Conservation (phyloP, 92 coral and sea anemone genomes). For the Siderastrea siderea region DNA sequence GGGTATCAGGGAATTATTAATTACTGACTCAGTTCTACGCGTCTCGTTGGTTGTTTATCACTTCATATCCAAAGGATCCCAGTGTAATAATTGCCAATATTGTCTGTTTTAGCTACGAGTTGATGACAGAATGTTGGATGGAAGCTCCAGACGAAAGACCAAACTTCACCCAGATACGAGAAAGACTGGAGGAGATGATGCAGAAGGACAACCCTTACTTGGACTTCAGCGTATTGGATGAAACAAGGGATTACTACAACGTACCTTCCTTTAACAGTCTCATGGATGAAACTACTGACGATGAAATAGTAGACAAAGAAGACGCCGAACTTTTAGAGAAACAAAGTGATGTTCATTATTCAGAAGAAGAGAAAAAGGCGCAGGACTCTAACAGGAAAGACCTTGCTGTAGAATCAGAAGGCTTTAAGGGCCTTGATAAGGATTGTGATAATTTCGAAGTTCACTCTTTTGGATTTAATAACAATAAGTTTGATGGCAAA, state of each 20-base stretch:
- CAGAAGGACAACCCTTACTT: conserved; percentile 50
- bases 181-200: conserved; percentile 66
- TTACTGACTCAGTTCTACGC: too few relatives aligned
- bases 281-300: conserved; percentile 53
- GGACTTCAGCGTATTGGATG: conserved; percentile 77
- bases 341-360: background rate
- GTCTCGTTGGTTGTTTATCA: too few relatives aligned
- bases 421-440: background rate
- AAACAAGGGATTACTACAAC: conserved; percentile 73
- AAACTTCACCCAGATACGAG: conserved; percentile 59
- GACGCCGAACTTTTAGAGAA: background rate
- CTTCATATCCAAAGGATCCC: background rate
- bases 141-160: conserved; percentile 78
- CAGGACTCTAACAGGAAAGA: conserved; percentile 20
- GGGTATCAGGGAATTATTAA: too few relatives aligned
- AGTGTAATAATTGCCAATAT: background rate
- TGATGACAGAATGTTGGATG: conserved; percentile 78
- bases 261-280: conserved; percentile 4
- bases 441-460: background rate
- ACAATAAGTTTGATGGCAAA: background rate
- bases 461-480: background rate
- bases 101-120: conserved; percentile 52
- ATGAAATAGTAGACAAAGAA: conserved; percentile 49
- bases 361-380: background rate
- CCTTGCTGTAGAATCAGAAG: background rate